These are phyloP conservation scores for Baryphthengus martii DNA, from an alignment of 2,113 vertebrate species.

Conservation along the genomic window DNA sequence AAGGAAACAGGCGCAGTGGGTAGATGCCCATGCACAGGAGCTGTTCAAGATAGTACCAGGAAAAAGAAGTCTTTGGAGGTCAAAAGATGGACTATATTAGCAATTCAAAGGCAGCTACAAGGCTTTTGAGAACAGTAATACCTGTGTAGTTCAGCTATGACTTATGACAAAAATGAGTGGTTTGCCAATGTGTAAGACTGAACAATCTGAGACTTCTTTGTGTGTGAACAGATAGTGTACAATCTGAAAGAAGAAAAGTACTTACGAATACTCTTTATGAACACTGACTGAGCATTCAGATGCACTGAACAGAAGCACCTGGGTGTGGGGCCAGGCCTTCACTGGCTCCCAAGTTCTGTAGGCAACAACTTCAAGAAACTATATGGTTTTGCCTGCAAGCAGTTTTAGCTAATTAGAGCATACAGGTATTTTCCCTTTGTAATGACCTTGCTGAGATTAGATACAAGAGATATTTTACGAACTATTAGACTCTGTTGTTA, in stretches of 20 bases:
- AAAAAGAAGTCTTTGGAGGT: background rate
- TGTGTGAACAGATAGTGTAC: background rate
- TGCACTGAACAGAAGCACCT: background rate
- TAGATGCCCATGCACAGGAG: background rate
- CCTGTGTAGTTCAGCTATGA: background rate
- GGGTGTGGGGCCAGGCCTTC: background rate
- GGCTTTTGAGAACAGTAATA: background rate
- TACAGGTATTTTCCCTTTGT: background rate
- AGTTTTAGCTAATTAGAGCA: background rate
- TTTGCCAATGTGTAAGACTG: background rate
- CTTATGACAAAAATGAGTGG: background rate
- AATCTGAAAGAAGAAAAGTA: background rate
- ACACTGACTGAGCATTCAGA: background rate
- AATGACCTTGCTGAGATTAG: background rate
- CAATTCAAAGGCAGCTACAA: background rate
- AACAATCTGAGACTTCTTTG: background rate
- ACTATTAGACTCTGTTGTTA: background rate
- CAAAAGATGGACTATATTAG: background rate
- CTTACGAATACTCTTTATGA: background rate
- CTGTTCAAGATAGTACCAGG: background rate
- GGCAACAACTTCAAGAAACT: background rate
- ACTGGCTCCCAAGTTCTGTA: background rate
- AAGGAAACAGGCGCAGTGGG: background rate
- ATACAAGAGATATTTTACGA: background rate
- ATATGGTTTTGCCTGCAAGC: background rate